Conservation (phyloP, 1,140 invertebrate genomes). For the Pogonomyrmex barbatus region DNA sequence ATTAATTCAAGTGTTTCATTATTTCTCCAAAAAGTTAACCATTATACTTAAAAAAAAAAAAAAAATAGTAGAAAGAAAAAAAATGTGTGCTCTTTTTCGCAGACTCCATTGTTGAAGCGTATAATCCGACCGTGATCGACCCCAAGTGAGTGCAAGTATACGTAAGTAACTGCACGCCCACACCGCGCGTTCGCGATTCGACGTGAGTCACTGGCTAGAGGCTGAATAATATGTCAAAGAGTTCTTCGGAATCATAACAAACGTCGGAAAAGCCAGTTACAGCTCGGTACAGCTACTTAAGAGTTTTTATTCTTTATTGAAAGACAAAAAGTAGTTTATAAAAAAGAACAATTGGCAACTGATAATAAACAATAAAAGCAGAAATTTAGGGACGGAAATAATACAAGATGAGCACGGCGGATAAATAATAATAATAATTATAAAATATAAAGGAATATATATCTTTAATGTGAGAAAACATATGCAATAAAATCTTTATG, state of each 20-base stretch:
- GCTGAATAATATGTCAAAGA: constrained; percentile 33
- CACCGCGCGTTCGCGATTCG: constrained; percentile 61
- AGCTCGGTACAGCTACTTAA: background rate
- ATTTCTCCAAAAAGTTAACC: background rate
- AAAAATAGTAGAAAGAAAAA: background rate
- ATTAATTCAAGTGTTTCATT: background rate
- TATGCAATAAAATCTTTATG: background rate
- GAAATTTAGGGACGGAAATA: background rate
- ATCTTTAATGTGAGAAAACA: background rate
- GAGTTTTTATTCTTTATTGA: background rate
- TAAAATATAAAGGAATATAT: background rate
- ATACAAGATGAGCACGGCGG: background rate
- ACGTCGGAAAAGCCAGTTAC: constrained; percentile 29
- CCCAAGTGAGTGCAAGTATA: constrained; percentile 28
- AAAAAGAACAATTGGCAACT: background rate
- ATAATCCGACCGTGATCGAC: constrained; percentile 26
- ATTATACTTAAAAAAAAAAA: background rate
- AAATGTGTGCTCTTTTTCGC: background rate
- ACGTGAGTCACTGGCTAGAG: constrained; percentile 70
- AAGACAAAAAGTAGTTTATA: background rate
- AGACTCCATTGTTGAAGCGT: constrained; percentile 32
- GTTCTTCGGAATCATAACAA: constrained; percentile 35
- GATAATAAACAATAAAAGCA: background rate
- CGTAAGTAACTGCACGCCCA: constrained; percentile 69
- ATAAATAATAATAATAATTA: constrained; percentile 2